Evolutionary conservation across 2,797 vertebrate genomes (phyloP).

Genomic region (Limnodromus scolopaceus): DNA sequence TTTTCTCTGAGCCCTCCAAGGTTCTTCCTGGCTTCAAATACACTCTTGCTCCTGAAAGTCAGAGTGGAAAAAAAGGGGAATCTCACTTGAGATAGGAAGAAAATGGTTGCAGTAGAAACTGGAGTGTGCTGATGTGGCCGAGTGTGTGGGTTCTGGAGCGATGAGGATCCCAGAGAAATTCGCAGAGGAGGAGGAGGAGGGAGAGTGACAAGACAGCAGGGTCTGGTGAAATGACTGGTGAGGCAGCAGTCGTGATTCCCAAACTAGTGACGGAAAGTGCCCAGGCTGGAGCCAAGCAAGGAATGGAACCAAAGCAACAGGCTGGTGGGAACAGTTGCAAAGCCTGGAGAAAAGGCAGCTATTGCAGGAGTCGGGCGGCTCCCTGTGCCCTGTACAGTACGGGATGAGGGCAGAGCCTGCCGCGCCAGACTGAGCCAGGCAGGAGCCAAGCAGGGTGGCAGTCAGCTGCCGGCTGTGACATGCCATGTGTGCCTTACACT

Average conservation of each 20-base stretch:
- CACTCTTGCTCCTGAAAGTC: background rate
- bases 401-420: background rate
- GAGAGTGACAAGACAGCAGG: background rate
- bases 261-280: background rate
- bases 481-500: background rate
- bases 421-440: background rate
- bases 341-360: background rate
- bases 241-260: background rate
- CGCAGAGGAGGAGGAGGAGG: background rate
- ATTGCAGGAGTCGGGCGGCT: rapidly evolving
- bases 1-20: background rate
- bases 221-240: background rate
- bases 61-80: background rate
- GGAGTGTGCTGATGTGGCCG: background rate
- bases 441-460: background rate
- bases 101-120: background rate
- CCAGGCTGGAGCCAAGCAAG: background rate
- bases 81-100: background rate
- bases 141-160: background rate
- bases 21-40: background rate
- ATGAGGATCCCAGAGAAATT: background rate
- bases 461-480: background rate
- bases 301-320: background rate
- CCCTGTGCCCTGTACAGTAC: background rate
- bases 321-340: background rate